A percentile compares a stretch with the other conserved stretches of the same genome.
These are phyloP conservation scores for Rhinophrynus dorsalis DNA, from an alignment of 2,797 vertebrate genomes.

Conservation along the genomic window DNA sequence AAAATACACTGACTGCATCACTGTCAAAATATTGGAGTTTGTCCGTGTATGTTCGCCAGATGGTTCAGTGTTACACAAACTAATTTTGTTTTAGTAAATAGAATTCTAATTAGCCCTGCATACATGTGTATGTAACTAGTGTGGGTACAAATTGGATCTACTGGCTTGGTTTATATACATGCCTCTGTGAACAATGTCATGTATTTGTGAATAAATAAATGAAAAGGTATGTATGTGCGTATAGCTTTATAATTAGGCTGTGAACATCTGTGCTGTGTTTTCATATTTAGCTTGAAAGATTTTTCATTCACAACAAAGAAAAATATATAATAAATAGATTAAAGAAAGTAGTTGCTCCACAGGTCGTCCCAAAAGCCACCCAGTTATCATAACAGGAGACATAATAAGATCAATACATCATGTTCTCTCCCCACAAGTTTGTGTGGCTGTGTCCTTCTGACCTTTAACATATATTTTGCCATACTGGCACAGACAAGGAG, in stretches of 20 bases:
- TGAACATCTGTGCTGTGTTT: conserved; percentile 24
- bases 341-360: no score
- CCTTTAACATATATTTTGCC: no score
- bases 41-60: conserved; percentile 12
- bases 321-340: no score
- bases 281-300: not conserved
- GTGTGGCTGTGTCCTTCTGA: no score
- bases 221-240: conserved; percentile 2
- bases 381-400: no score
- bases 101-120: conserved; percentile 18
- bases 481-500: no score
- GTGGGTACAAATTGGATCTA: not conserved
- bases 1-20: conserved; percentile 2
- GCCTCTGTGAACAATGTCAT: conserved; percentile 18
- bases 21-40: not conserved
- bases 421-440: no score
- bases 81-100: conserved; percentile 31
- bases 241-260: not conserved
- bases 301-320: not conserved
- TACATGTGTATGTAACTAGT: conserved; percentile 1
- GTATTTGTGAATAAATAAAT: conserved; percentile 35
- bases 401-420: no score
- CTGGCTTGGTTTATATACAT: conserved; percentile 34
- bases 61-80: conserved; percentile 10
- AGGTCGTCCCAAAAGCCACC: no score